Evolutionary conservation across 2,797 vertebrate species (phyloP).

Genomic region (Hephaestus fuliginosus): DNA sequence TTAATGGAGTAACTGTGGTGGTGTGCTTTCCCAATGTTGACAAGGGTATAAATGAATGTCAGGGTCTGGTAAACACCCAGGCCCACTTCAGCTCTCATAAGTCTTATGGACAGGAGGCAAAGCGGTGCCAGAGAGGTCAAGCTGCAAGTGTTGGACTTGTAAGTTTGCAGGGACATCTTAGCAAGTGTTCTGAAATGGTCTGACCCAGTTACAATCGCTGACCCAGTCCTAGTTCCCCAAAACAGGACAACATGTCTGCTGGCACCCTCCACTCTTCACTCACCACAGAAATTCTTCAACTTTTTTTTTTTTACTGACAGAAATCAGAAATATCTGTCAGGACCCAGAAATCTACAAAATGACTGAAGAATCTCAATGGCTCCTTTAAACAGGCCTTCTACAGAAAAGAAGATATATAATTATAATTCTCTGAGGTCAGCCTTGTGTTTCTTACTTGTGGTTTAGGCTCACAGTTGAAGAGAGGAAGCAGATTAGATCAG

Average conservation of each 20-base stretch:
- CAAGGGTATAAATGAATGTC: conserved; percentile 31
- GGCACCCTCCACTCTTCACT: conserved; percentile 27
- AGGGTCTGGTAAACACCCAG: conserved; percentile 23
- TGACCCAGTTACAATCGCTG: conserved; percentile 57
- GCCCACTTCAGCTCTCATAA: conserved; percentile 17
- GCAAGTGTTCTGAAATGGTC: conserved; percentile 38
- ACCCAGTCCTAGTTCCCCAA: conserved; percentile 54
- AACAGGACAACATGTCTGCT: conserved; percentile 47
- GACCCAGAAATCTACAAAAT: conserved; percentile 43
- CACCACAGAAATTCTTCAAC: conserved; percentile 35
- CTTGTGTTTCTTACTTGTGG: conserved; percentile 40
- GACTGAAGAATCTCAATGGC: conserved; percentile 12
- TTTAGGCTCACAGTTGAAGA: conserved; percentile 30
- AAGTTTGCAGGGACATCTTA: conserved; percentile 38
- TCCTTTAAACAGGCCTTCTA: conserved; percentile 22
- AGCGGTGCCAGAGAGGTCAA: conserved; percentile 3
- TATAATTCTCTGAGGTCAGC: conserved; percentile 39
- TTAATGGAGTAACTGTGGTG: conserved; percentile 24
- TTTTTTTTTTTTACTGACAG: conserved; percentile 31
- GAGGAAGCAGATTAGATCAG: conserved; percentile 40
- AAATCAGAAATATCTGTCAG: conserved; percentile 46
- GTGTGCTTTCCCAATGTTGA: conserved; percentile 43
- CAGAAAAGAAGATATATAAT: conserved; percentile 45
- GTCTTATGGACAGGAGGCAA: conserved; percentile 23
- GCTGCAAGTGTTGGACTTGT: conserved; percentile 13